These are phyloP conservation scores for Balanococcus diminutus DNA, from an alignment of 2,888 invertebrate species.

Conservation along the genomic window DNA sequence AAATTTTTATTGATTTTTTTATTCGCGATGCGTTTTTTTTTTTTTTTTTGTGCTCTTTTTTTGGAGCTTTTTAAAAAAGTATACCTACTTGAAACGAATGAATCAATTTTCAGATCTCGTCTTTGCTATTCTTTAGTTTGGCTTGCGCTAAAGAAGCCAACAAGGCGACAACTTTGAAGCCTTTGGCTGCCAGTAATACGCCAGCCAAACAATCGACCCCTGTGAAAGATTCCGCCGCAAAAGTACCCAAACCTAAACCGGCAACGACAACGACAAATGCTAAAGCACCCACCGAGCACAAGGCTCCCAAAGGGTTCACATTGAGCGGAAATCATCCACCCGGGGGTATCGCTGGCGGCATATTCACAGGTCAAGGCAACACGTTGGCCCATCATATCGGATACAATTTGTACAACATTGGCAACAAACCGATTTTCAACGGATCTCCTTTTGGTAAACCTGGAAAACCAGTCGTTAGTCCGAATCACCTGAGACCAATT, in stretches of 20 bases:
- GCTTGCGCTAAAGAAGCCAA: not conserved
- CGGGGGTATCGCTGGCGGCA: slow-evolving; percentile 1
- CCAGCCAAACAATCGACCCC: not conserved
- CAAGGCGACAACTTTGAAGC: slow-evolving; percentile 28
- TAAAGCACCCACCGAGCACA: not conserved
- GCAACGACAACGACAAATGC: not conserved
- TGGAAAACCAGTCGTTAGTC: slow-evolving; percentile 41
- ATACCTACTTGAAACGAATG: not conserved
- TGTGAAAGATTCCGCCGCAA: not conserved
- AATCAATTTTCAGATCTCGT: slow-evolving; percentile 13
- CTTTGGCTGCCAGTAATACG: slow-evolving; percentile 3
- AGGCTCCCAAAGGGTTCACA: slow-evolving; percentile 13
- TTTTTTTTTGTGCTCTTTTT: not conserved
- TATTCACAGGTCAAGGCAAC: slow-evolving; percentile 40
- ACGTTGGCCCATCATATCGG: slow-evolving; percentile 49
- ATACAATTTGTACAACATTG: slow-evolving; percentile 46
- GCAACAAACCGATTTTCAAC: slow-evolving; percentile 48
- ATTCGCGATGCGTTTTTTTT: not conserved
- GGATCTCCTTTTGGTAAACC: slow-evolving; percentile 47
- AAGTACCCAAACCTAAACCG: not conserved
- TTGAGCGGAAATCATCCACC: not conserved
- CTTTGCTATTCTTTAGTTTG: not conserved
- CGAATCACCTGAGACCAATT: slow-evolving; percentile 22
- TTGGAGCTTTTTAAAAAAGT: not conserved
- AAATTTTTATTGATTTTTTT: not conserved